Evolutionary conservation across 1,140 invertebrate genomes (phyloP), one percentile per base, ranked within the genome.

Genomic region (Neelides sp.): DNA sequence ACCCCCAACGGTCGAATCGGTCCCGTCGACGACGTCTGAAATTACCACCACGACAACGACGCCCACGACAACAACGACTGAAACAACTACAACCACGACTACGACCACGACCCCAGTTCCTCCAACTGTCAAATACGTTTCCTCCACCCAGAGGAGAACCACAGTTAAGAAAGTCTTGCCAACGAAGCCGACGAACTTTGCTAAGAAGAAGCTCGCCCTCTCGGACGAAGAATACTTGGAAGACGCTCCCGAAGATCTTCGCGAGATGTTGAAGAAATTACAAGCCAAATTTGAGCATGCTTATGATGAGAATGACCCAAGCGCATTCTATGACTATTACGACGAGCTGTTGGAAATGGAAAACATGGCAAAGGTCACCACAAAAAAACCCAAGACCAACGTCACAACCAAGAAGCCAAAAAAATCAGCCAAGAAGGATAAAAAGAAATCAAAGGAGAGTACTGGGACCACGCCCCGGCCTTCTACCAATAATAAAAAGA

Each of bases 241-340:
- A 7, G 55, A 57, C n/a, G 43, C 52, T 19, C 52, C 48, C 30
- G 50, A 39, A 52, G 55, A 52, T 30, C 26, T 52, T 27, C 24
- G 30, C 22, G 17, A 30, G 13, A 17, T 57, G 1, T 23, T 57
- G 26, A 52, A 57, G 22, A 57, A 52, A 35, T 40, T 57, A 5
- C 46, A 57, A 39, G 34, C 22, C 4, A 37, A 37, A n/a, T 26
- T 57, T 5, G 4, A 45, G 13, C 10, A 27, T 7, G 24, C 44
- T 10, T 24, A 42, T 13, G 44, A 52, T 5, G 30, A 52, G 30
- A 45, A 41, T 36, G 30, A 52, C 24, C 22, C 37, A 10, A 13
- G 36, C 7, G 45, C 30, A 3, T 10, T 4, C 23, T 36, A 51
- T 27, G 45, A 57, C 24, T 48, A 52, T 20, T 52, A 52, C 13